These are phyloP conservation scores for Silurus meridionalis DNA, from an alignment of 2,113 vertebrate genomes.

Conservation along the genomic window DNA sequence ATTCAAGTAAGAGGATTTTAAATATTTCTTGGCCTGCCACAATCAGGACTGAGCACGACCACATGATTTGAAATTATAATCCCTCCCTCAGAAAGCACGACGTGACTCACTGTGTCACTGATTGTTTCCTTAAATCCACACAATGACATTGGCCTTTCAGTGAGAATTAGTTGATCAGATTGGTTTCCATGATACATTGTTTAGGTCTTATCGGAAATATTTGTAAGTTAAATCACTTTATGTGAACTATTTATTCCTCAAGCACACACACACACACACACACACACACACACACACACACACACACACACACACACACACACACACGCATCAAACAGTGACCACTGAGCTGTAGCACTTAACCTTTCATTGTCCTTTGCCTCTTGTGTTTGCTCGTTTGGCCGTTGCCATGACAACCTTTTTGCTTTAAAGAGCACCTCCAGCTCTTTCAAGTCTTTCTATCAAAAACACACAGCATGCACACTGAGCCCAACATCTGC, in stretches of 20 bases:
- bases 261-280: not conserved
- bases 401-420: conserved; percentile 18
- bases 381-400: conserved; percentile 8
- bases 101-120: not conserved
- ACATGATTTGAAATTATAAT: conserved; percentile 41
- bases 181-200: not conserved
- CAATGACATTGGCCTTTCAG: not conserved
- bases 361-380: conserved; percentile 38
- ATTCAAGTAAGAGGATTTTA: not conserved
- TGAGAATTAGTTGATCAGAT: not conserved
- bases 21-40: not conserved
- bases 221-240: not conserved
- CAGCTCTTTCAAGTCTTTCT: conserved; percentile 12
- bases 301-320: conserved; percentile 11
- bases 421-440: conserved; percentile 28
- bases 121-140: not conserved
- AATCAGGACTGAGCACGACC: conserved; percentile 17
- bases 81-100: conserved; percentile 13
- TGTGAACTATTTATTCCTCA: not conserved
- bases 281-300: not conserved
- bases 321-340: not conserved
- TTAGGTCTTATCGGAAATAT: not conserved
- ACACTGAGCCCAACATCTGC: not conserved
- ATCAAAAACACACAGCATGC: not conserved
- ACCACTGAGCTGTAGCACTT: conserved; percentile 9